Percentiles rank a stretch among this genome's conserved stretches.
Evolutionary conservation across 1,140 invertebrate genomes (phyloP).

Genomic region (Heliconius hermathena): DNA sequence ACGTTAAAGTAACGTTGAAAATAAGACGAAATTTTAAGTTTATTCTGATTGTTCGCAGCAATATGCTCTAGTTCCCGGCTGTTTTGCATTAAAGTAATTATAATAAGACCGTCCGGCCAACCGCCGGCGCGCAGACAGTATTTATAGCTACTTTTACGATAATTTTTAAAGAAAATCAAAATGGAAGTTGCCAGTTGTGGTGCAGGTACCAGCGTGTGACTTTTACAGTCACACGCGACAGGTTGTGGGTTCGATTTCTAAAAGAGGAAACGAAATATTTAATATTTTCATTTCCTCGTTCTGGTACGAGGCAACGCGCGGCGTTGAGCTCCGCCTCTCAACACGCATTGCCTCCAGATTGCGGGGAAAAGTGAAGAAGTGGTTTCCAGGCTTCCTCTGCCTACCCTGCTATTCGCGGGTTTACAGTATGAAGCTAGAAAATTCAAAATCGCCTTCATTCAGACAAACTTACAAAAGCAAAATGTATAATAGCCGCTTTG

Average conservation of each 20-base stretch:
- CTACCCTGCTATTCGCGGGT: too few species aligned
- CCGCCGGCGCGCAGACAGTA: not conserved
- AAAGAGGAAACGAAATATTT: too few species aligned
- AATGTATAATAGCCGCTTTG: not conserved
- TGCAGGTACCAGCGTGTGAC: too few species aligned
- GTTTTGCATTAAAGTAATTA: slow-evolving; percentile 19
- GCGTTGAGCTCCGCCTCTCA: too few species aligned
- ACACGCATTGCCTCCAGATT: too few species aligned
- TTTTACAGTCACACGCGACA: too few species aligned
- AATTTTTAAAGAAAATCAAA: not conserved
- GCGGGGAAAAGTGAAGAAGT: too few species aligned
- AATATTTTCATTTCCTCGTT: too few species aligned
- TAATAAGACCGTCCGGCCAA: not conserved
- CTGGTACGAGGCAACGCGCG: too few species aligned
- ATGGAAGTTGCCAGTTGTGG: too few species aligned
- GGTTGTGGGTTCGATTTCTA: too few species aligned
- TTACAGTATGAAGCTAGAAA: not conserved
- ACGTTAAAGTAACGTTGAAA: slow-evolving; percentile 4
- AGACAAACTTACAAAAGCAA: not conserved
- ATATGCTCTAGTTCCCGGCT: slow-evolving; percentile 3
- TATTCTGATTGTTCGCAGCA: slow-evolving; percentile 13
- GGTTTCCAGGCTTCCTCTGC: too few species aligned
- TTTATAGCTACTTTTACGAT: slow-evolving; percentile 17
- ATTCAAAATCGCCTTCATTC: not conserved
- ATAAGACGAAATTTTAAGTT: slow-evolving; percentile 2